Percentiles rank a stretch among this genome's conserved stretches.
Evolutionary conservation across 2,797 vertebrate genomes (phyloP).

Genomic region (Cyprinella venusta): DNA sequence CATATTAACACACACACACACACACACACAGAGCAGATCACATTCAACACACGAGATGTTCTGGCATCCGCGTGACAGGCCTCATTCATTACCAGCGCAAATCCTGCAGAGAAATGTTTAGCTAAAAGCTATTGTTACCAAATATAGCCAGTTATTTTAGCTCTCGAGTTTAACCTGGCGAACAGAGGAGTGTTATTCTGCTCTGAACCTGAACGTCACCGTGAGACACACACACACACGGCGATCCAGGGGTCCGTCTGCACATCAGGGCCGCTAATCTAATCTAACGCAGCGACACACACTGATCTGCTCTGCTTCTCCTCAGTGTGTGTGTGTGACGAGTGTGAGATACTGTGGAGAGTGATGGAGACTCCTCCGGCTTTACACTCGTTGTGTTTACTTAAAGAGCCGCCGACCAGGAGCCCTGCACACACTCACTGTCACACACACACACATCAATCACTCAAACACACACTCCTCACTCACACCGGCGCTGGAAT

Average conservation of each 20-base stretch:
- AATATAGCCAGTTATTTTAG: conserved; percentile 48
- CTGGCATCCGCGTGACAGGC: conserved; percentile 48
- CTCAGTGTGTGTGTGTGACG: too few species aligned
- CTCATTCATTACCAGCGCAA: conserved; percentile 57
- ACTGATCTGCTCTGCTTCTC: conserved; percentile 89
- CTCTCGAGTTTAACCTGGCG: conserved; percentile 48
- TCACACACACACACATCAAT: conserved; percentile 24
- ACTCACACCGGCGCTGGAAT: not conserved
- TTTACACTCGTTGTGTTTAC: conserved; percentile 70
- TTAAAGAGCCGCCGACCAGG: conserved; percentile 72
- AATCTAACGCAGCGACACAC: conserved; percentile 44
- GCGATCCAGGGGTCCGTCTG: conserved; percentile 4
- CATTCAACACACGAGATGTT: not conserved
- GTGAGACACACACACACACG: conserved; percentile 26
- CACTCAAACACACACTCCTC: conserved; percentile 72
- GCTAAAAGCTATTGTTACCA: conserved; percentile 59
- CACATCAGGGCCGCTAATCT: conserved; percentile 46
- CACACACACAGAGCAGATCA: not conserved
- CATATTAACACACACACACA: not conserved
- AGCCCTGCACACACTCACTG: conserved; percentile 58
- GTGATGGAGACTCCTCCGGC: conserved; percentile 71
- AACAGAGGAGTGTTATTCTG: conserved; percentile 54
- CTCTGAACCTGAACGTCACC: conserved; percentile 49
- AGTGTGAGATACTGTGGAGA: conserved; percentile 85
- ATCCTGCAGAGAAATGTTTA: conserved; percentile 57